phyloP scores from a whole-genome alignment of 2,888 invertebrate species.

The Agonopterix alstromeriana region DNA sequence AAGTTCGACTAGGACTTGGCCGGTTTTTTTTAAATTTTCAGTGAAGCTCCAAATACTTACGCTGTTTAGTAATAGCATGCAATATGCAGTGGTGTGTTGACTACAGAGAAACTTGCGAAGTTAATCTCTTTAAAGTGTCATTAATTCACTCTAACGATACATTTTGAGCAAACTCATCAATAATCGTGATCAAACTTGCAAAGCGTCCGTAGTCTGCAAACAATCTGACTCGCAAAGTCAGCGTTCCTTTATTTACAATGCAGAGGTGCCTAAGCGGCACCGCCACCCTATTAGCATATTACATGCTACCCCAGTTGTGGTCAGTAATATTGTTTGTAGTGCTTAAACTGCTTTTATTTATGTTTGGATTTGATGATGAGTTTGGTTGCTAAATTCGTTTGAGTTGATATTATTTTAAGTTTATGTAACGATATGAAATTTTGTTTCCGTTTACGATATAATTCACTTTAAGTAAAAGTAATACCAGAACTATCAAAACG shows the following conservation, averaged over 20 bases:
- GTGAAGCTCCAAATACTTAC: no score
- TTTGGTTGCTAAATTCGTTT: no score
- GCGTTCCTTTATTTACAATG: slow-evolving; percentile 7
- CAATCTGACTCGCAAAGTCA: slow-evolving; percentile 23
- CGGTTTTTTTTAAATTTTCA: neutral
- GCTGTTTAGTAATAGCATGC: no score
- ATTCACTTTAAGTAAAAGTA: no score
- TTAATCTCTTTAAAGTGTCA: neutral
- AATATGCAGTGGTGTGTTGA: no score
- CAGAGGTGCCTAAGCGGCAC: slow-evolving; percentile 3
- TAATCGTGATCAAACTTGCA: slow-evolving; percentile 34
- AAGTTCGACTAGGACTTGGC: slow-evolving; percentile 9
- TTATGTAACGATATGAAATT: no score
- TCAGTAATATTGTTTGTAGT: slow-evolving; percentile 12
- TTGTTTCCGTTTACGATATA: no score
- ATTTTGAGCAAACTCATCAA: slow-evolving; percentile 26
- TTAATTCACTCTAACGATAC: neutral
- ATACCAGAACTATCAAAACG: no score
- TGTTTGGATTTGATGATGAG: no score
- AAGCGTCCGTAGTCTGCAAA: slow-evolving; percentile 15
- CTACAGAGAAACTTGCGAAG: no score
- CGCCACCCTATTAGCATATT: slow-evolving; percentile 23
- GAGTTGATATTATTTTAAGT: no score
- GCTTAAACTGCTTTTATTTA: neutral
- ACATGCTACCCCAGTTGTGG: slow-evolving; percentile 15